A percentile compares a stretch with the other conserved stretches of the same genome.
Evolutionary conservation across 2,797 vertebrate species (phyloP).

Genomic region (Melanotaenia pygmaea): DNA sequence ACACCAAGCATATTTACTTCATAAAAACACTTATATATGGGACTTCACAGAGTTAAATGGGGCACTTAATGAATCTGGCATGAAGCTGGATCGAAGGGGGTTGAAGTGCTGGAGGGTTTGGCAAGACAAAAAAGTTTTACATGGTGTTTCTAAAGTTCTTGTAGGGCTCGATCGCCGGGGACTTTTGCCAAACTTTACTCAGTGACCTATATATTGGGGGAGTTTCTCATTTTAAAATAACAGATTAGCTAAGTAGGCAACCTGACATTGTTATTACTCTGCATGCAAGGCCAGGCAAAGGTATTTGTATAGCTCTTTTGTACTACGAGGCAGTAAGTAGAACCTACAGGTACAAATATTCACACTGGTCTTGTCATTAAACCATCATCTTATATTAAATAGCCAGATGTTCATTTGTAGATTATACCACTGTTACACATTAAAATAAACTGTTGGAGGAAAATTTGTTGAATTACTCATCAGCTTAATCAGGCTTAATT

Average conservation of each 20-base stretch:
- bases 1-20: constrained; percentile 40
- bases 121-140: not conserved
- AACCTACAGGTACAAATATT: not conserved
- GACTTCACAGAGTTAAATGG: constrained; percentile 60
- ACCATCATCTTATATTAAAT: not conserved
- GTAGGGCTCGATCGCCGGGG: not conserved
- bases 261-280: not conserved
- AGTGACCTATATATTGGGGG: constrained; percentile 1
- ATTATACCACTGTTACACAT: no score
- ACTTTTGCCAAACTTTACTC: not conserved
- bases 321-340: not conserved
- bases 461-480: no score
- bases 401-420: not conserved
- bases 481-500: no score
- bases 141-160: constrained; percentile 2
- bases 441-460: no score
- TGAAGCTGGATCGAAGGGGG: constrained; percentile 6
- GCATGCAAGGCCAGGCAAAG: not conserved
- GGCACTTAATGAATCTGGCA: constrained; percentile 68
- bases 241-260: not conserved
- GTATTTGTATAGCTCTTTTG: not conserved
- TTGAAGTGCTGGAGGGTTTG: not conserved
- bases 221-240: not conserved
- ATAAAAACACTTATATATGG: constrained; percentile 45
- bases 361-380: not conserved